Conservation (phyloP, 1,140 invertebrate genomes). For the Tyrophagus putrescentiae region DNA sequence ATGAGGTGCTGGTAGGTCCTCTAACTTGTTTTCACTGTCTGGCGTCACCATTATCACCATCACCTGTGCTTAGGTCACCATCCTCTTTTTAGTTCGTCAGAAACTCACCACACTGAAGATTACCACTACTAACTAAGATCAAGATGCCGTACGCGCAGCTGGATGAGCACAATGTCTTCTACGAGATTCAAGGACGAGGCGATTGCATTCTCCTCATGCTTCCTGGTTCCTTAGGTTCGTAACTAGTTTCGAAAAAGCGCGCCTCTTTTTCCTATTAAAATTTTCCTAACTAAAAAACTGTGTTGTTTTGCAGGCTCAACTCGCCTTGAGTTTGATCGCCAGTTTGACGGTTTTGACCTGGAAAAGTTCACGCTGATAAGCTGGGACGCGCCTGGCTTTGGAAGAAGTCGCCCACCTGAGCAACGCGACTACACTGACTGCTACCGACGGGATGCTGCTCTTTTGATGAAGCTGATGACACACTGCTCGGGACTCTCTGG, state of each 20-base stretch:
- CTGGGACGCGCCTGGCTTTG: constrained; percentile 21
- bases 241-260: background rate
- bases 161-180: constrained; percentile 47
- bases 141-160: constrained; percentile 33
- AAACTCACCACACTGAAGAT: background rate
- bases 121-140: background rate
- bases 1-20: too few relatives aligned
- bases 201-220: constrained; percentile 20
- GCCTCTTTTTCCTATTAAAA: background rate
- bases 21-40: too few relatives aligned
- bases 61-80: too few relatives aligned
- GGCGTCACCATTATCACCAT: too few relatives aligned
- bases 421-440: constrained; percentile 21
- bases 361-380: constrained; percentile 21
- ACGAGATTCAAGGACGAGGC: constrained; percentile 41
- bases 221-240: constrained; percentile 21
- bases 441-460: constrained; percentile 15
- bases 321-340: constrained; percentile 14
- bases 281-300: constrained; percentile 6
- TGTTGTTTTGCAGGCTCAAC: constrained; percentile 18
- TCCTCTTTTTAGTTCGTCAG: background rate
- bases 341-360: constrained; percentile 20
- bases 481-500: too few relatives aligned
- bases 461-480: constrained; percentile 11
- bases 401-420: constrained; percentile 20